Percentiles rank a stretch among this genome's conserved stretches.
Evolutionary conservation across 2,797 vertebrate genomes (phyloP).

Genomic region (Sebastes diaconus): DNA sequence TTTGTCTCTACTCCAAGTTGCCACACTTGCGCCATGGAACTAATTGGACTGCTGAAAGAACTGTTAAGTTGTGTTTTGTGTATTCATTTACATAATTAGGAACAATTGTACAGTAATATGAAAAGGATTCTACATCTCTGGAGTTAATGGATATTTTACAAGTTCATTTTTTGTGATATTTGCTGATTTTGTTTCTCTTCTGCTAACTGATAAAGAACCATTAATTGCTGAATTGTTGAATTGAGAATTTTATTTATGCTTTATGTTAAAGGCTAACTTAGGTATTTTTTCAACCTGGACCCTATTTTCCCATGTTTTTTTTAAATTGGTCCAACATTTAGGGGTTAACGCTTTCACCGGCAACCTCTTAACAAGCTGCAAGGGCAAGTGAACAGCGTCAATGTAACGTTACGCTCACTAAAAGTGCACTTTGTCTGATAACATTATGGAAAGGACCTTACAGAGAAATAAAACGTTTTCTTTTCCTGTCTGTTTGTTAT

Average conservation of each 20-base stretch:
- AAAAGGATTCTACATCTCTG: not conserved
- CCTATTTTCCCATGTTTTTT: too few relatives aligned
- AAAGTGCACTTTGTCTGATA: too few relatives aligned
- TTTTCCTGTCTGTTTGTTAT: too few relatives aligned
- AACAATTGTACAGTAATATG: not conserved
- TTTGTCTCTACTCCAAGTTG: not conserved
- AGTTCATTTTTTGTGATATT: constrained; percentile 11
- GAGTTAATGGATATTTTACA: not conserved
- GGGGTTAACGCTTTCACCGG: too few relatives aligned
- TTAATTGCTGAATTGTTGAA: not conserved
- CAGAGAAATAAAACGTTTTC: too few relatives aligned
- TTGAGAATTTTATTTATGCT: not conserved
- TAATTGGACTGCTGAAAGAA: not conserved
- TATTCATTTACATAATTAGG: constrained; percentile 16
- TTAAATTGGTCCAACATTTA: too few relatives aligned
- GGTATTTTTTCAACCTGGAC: too few relatives aligned
- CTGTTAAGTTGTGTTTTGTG: not conserved
- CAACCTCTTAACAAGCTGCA: too few relatives aligned
- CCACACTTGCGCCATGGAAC: not conserved
- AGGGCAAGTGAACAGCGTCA: too few relatives aligned
- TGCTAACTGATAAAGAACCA: constrained; percentile 1
- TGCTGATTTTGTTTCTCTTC: not conserved
- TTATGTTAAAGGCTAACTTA: too few relatives aligned
- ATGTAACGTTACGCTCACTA: too few relatives aligned
- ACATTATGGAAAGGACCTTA: too few relatives aligned